Conservation (phyloP, 1,140 invertebrate genomes). For the Portunus trituberculatus region DNA sequence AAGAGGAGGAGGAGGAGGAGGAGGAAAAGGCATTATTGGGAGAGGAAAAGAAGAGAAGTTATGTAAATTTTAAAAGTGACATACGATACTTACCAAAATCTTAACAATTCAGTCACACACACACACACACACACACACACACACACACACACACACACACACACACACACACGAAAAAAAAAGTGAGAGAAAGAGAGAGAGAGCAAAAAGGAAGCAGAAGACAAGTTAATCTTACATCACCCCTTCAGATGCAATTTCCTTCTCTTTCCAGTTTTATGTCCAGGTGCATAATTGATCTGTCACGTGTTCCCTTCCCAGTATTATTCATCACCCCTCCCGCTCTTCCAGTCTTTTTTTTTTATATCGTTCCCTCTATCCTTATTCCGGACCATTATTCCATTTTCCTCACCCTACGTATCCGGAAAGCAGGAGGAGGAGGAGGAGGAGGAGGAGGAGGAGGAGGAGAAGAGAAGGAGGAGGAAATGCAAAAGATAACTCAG, state of each 20-base stretch:
- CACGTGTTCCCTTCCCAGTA: background rate
- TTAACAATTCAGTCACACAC: too few species aligned
- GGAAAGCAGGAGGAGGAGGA: background rate
- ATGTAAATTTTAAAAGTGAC: too few species aligned
- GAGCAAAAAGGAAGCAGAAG: background rate
- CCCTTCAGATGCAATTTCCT: slow-evolving; percentile 2
- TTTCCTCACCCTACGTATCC: background rate
- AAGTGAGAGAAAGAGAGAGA: background rate
- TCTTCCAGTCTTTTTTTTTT: background rate
- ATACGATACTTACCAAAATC: too few species aligned
- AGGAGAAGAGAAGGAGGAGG: background rate
- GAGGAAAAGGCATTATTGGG: too few species aligned
- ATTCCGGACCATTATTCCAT: too few species aligned
- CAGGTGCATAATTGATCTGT: background rate
- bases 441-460: background rate
- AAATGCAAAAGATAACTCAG: background rate
- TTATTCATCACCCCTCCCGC: background rate
- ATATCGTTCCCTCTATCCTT: too few species aligned
- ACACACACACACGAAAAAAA: background rate
- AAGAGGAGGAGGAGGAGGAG: too few species aligned
- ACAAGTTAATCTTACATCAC: background rate
- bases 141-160: slow-evolving; percentile 20
- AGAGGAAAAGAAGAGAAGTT: too few species aligned
- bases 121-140: background rate
- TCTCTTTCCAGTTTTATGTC: background rate